Evolutionary conservation across 2,888 invertebrate species (phyloP).

Genomic region (Globia sparganii): DNA sequence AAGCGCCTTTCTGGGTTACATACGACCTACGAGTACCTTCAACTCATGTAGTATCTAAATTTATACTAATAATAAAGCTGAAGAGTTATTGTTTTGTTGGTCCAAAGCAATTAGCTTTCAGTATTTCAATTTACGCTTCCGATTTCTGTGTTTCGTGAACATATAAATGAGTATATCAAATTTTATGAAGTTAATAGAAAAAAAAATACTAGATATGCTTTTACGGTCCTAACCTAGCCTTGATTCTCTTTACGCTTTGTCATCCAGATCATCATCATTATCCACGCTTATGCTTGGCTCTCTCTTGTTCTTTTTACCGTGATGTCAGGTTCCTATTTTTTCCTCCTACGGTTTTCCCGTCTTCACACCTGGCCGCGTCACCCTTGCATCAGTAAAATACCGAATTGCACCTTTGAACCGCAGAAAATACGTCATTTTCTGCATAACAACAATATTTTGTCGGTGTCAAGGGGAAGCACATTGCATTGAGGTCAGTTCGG

Average conservation of each 20-base stretch:
- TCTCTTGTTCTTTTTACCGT: not conserved
- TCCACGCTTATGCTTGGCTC: no score
- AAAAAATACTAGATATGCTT: not conserved
- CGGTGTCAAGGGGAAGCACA: constrained; percentile 35
- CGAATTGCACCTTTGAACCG: constrained; percentile 18
- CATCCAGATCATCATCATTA: not conserved
- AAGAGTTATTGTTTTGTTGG: no score
- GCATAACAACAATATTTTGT: not conserved
- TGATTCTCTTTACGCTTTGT: not conserved
- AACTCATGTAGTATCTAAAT: no score
- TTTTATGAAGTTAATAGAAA: not conserved
- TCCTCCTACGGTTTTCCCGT: not conserved
- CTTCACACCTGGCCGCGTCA: constrained; percentile 9
- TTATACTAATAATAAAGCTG: not conserved
- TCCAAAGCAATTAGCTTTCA: no score
- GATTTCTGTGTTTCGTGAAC: not conserved
- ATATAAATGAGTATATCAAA: no score
- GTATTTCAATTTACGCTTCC: not conserved
- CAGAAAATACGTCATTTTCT: not conserved
- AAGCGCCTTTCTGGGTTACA: not conserved
- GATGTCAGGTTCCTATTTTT: not conserved
- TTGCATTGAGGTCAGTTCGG: not conserved
- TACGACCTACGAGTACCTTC: no score
- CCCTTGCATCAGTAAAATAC: constrained; percentile 13
- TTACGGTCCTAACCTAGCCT: not conserved